A percentile compares a stretch with the other conserved stretches of the same genome.
Conservation (phyloP, 2,888 invertebrate species). For the Strigamia maritima region DNA sequence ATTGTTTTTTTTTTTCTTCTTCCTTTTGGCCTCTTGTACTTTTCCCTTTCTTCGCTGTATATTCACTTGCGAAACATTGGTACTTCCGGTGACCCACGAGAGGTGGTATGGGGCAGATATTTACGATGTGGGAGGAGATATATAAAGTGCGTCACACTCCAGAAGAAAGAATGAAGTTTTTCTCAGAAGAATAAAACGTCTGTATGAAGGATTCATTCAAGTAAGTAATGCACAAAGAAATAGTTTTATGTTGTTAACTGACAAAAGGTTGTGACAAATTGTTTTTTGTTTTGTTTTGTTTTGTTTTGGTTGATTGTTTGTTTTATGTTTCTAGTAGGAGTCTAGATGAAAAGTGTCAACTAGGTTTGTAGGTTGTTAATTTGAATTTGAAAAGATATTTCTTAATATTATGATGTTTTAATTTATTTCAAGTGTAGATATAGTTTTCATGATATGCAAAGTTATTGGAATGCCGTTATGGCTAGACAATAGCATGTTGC, state of each 20-base stretch:
- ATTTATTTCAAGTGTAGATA: neutral
- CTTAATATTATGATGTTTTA: neutral
- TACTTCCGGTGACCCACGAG: neutral
- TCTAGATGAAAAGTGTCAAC: neutral
- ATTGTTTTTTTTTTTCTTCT: neutral
- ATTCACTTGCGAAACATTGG: neutral
- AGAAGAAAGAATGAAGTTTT: neutral
- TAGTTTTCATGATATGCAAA: too few species aligned
- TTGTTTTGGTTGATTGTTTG: neutral
- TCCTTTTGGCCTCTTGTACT: neutral
- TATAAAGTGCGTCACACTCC: neutral
- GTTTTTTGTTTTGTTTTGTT: neutral
- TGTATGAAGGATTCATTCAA: neutral
- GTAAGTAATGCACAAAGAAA: neutral
- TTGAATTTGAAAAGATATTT: neutral
- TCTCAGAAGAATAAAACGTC: neutral
- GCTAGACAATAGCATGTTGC: too few species aligned
- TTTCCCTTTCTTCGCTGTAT: neutral
- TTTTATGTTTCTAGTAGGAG: neutral
- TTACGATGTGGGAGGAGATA: neutral
- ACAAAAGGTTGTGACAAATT: neutral
- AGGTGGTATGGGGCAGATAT: neutral
- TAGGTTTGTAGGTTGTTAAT: neutral
- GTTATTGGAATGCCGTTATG: too few species aligned
- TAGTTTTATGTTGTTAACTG: neutral